Evolutionary conservation across 2,888 invertebrate genomes (phyloP), one percentile per base, ranked within the genome.

Genomic region (Polyommatus iphigenia): DNA sequence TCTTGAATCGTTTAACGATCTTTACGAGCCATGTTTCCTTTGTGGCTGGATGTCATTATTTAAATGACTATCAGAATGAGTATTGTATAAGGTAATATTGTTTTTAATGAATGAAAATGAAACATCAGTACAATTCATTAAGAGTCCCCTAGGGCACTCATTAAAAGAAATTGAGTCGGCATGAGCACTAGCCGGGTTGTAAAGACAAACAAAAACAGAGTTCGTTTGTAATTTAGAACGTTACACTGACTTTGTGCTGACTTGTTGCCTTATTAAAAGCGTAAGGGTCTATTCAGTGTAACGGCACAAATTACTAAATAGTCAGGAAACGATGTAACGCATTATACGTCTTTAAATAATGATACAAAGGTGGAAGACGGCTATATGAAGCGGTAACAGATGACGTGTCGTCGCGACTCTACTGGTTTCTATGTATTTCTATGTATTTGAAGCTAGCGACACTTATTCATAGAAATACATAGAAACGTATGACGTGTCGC

Each of bases 31-130:
- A 67, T 67, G 67, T 67, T 67, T 29, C 29, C 67, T 32, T 67
- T 67, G 29, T 67, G 67, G 29, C 24, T 32, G 4, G 29, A 67
- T 67, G 6, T 67, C 67, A 67, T 67, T 67, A 67, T 67, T 67
- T 67, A 67, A 32, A 67, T 24, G 62, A 62, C 62, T 62, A 62
- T 62, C 24, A 62, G 24, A 62, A 62, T 67, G 67, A 67, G 18
- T 18, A 29, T 2, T 67, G 67, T 67, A 29, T 29, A 15, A 29
- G 29, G 4, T 20, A 20, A 62, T 62, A 24, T 62, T 29, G 29
- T 62, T 62, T 29, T 67, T 32, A 67, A 67, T 67, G 29, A 29
- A 67, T 67, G 67, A 18, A 29, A 67, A 67, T 2, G 6, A 32
- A 67, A 67, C 67, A 13, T 29, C 67, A 24, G 67, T 67, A 18